These are phyloP conservation scores for Batillaria attramentaria DNA, from an alignment of 1,140 invertebrate species.

Conservation along the genomic window DNA sequence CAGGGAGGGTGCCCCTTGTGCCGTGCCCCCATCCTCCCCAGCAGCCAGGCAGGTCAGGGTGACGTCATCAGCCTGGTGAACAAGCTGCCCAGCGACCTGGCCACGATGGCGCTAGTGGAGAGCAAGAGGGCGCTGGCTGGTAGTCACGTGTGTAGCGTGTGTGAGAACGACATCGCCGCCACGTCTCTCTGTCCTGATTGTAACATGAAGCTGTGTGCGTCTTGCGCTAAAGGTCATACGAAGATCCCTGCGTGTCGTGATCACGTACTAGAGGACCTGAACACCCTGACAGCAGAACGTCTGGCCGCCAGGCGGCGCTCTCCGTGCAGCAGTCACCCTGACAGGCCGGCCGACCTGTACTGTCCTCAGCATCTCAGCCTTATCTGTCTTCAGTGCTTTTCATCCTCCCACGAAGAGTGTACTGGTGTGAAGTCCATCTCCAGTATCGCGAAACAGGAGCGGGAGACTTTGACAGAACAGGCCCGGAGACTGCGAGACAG, in stretches of 20 bases:
- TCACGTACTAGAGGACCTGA: conserved; percentile 8
- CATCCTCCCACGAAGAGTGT: not conserved
- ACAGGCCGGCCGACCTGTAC: conserved; percentile 16
- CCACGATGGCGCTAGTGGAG: conserved; percentile 5
- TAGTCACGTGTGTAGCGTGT: not conserved
- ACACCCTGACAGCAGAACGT: not conserved
- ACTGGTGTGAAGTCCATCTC: conserved; percentile 8
- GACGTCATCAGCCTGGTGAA: not conserved
- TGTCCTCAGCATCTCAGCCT: not conserved
- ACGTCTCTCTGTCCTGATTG: conserved; percentile 10
- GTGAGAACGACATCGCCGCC: conserved; percentile 1
- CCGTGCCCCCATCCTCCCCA: not conserved
- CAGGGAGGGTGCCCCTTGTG: not conserved
- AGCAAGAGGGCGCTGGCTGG: not conserved
- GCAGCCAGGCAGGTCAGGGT: not conserved
- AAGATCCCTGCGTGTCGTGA: not conserved
- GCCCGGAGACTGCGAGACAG: not conserved
- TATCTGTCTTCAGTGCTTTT: conserved; percentile 3
- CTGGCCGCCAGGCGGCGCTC: not conserved
- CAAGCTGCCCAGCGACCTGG: conserved; percentile 11
- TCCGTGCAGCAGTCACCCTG: not conserved
- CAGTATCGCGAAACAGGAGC: not conserved
- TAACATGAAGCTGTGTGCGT: not conserved
- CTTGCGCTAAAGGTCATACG: not conserved
- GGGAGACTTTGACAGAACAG: not conserved